A percentile compares a stretch with the other conserved stretches of the same genome.
These are phyloP conservation scores for Marisa cornuarietis DNA, from an alignment of 1,140 invertebrate species.

Conservation along the genomic window DNA sequence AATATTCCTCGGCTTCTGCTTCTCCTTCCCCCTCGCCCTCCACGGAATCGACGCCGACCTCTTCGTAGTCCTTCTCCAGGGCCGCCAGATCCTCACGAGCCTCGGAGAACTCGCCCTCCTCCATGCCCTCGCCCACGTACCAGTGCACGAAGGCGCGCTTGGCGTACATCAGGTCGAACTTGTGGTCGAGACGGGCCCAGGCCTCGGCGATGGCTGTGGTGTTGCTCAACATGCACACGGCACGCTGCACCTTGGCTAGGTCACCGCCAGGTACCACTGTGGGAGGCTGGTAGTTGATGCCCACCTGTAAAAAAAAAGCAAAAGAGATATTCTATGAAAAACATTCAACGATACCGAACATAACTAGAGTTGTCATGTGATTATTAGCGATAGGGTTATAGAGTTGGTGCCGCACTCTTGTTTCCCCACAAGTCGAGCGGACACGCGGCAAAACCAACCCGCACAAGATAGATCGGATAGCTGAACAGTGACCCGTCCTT, in stretches of 20 bases:
- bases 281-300: constrained; percentile 22
- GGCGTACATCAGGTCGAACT: constrained; percentile 18
- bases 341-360: too few species aligned
- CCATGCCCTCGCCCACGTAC: constrained; percentile 90
- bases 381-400: too few species aligned
- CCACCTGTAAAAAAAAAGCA: constrained; percentile 1
- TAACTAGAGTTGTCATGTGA: too few species aligned
- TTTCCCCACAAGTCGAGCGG: too few species aligned
- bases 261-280: constrained; percentile 63
- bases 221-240: constrained; percentile 16
- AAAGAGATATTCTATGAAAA: background rate
- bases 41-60: constrained; percentile 62
- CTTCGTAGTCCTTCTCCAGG: constrained; percentile 66
- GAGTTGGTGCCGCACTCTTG: too few species aligned
- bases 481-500: too few species aligned
- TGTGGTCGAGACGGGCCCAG: constrained; percentile 13
- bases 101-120: constrained; percentile 87
- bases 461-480: too few species aligned
- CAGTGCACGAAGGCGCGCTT: constrained; percentile 43
- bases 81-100: constrained; percentile 77
- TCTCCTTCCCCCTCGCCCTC: constrained; percentile 19
- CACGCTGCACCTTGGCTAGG: constrained; percentile 14
- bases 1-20: constrained; percentile 16
- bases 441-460: too few species aligned
- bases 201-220: constrained; percentile 13